Evolutionary conservation across 2,113 vertebrate species (phyloP).

Genomic region (Emydocephalus ijimae): DNA sequence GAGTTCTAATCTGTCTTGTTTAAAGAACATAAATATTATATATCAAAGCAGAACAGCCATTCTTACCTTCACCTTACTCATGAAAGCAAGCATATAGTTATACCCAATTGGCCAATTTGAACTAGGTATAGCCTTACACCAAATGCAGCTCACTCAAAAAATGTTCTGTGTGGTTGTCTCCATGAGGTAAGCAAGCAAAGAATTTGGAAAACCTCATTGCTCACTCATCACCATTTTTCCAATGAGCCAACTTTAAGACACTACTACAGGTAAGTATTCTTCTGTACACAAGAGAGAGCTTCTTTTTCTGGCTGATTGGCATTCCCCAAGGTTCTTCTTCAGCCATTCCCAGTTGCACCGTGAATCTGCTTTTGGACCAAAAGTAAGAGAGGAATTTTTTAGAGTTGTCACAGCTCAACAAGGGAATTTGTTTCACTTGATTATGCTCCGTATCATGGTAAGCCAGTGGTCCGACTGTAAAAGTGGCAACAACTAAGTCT

Average conservation of each 20-base stretch:
- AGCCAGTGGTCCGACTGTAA: not conserved
- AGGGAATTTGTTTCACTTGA: not conserved
- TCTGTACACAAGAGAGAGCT: not conserved
- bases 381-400: not conserved
- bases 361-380: not conserved
- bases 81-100: not conserved
- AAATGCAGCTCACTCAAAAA: not conserved
- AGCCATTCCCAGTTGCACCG: not conserved
- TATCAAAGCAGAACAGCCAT: not conserved
- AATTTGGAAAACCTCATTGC: not conserved
- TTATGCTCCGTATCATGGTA: not conserved
- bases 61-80: not conserved
- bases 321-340: not conserved
- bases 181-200: not conserved
- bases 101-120: not conserved
- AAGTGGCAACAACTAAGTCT: not conserved
- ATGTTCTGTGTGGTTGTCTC: not conserved
- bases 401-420: not conserved
- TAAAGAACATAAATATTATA: not conserved
- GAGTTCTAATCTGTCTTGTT: not conserved
- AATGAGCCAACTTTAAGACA: not conserved
- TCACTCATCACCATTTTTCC: not conserved
- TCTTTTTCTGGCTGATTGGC: not conserved
- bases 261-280: not conserved
- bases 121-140: not conserved